Evolutionary conservation across 2,797 vertebrate genomes (phyloP).

Genomic region (Myripristis jacobus): DNA sequence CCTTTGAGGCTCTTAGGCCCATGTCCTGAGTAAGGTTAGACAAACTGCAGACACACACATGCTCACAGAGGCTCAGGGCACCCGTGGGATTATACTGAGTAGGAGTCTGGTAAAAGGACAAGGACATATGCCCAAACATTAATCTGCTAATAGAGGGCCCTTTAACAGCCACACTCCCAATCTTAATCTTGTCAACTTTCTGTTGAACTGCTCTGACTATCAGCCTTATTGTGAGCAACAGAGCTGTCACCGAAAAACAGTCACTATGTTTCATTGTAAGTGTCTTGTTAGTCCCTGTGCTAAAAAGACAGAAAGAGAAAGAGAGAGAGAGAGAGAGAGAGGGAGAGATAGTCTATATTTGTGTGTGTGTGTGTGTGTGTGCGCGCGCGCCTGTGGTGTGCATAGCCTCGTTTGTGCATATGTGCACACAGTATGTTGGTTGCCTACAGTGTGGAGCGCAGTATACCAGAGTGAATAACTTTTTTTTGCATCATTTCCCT

Average conservation of each 20-base stretch:
- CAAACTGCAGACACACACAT: conserved; percentile 24
- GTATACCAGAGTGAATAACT: conserved; percentile 57
- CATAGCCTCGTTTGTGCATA: conserved; percentile 40
- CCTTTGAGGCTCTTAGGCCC: conserved; percentile 45
- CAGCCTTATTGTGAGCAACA: conserved; percentile 63
- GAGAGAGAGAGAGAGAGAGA: too few relatives aligned
- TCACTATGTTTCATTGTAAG: conserved; percentile 65
- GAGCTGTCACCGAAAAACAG: conserved; percentile 53
- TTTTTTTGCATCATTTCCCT: conserved; percentile 75
- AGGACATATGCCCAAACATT: conserved; percentile 67
- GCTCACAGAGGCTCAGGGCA: conserved; percentile 48
- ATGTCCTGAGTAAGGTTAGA: conserved; percentile 36
- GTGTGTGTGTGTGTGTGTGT: not conserved
- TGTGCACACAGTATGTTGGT: conserved; percentile 27
- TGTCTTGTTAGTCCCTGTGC: conserved; percentile 50
- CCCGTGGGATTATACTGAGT: conserved; percentile 57
- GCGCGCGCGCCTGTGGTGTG: conserved; percentile 32
- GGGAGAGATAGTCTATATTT: too few relatives aligned
- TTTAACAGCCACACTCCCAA: conserved; percentile 66
- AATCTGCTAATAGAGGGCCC: conserved; percentile 71
- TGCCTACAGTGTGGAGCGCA: conserved; percentile 47
- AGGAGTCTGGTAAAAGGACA: conserved; percentile 43
- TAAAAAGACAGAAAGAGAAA: conserved; percentile 21
- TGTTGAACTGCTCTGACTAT: conserved; percentile 58
- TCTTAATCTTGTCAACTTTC: conserved; percentile 75